phyloP scores from a whole-genome alignment of 2,888 invertebrate genomes.

The Eupithecia insigniata region DNA sequence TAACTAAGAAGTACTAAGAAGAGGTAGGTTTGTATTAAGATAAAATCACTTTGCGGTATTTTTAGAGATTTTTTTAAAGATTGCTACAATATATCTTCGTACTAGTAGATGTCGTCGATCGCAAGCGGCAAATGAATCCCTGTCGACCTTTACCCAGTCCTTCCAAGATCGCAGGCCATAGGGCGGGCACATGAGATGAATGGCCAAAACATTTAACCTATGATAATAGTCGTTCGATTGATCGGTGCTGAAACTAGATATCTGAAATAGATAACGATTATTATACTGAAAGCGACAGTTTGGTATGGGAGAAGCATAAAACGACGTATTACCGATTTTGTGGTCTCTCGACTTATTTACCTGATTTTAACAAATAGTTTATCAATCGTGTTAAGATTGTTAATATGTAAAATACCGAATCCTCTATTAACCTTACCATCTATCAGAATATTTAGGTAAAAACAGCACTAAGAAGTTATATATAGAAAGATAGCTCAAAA shows the following conservation, averaged over 20 bases:
- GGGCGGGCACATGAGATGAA: slow-evolving; percentile 19
- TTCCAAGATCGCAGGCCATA: background rate
- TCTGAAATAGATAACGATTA: background rate
- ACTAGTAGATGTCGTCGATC: slow-evolving; percentile 18
- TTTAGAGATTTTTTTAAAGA: background rate
- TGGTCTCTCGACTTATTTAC: no score
- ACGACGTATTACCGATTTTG: no score
- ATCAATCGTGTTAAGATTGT: no score
- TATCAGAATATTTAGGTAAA: no score
- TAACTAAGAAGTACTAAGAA: background rate
- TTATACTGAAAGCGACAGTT: background rate
- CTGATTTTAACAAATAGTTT: no score
- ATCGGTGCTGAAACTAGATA: background rate
- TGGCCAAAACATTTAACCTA: slow-evolving; percentile 17
- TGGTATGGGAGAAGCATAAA: background rate
- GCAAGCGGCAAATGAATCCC: slow-evolving; percentile 18
- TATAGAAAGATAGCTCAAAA: no score
- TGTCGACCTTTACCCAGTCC: slow-evolving; percentile 8
- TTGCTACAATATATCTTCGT: slow-evolving; percentile 19
- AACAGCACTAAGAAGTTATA: no score
- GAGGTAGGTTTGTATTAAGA: background rate
- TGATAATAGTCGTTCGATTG: slow-evolving; percentile 10
- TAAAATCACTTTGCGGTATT: background rate
- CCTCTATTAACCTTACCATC: no score
- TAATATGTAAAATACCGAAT: no score